Evolutionary conservation across 2,888 invertebrate species (phyloP).

Genomic region (Serripes groenlandicus): DNA sequence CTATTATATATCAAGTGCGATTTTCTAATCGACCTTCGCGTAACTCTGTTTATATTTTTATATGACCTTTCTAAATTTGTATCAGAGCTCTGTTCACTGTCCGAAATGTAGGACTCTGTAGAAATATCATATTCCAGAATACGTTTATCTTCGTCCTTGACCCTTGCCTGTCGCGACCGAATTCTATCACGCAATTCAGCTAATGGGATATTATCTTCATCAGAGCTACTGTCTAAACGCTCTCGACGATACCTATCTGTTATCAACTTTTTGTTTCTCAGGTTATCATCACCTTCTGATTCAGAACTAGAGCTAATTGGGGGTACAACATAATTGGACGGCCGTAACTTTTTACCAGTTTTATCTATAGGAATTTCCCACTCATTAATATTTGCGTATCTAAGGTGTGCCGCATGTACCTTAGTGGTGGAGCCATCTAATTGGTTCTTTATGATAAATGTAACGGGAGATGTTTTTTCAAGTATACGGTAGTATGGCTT

Average conservation of each 20-base stretch:
- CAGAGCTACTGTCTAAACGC: background rate
- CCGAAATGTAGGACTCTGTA: too few species aligned
- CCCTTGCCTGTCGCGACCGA: too few species aligned
- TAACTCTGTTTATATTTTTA: too few species aligned
- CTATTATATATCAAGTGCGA: too few species aligned
- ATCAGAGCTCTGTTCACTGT: too few species aligned
- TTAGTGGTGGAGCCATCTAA: constrained; percentile 24
- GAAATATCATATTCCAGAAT: too few species aligned
- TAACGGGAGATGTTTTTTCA: constrained; percentile 44
- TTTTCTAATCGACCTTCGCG: too few species aligned
- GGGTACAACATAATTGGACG: constrained; percentile 5
- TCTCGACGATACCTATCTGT: background rate
- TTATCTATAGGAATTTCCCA: constrained; percentile 34
- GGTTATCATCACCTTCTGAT: background rate
- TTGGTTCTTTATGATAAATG: constrained; percentile 45
- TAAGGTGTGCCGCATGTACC: constrained; percentile 42
- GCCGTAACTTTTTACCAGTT: background rate
- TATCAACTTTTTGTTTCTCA: background rate
- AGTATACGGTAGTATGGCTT: constrained; percentile 55
- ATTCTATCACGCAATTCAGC: background rate
- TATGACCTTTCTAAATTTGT: too few species aligned
- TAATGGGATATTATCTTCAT: constrained; percentile 4
- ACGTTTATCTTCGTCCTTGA: too few species aligned
- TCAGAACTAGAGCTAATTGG: background rate
- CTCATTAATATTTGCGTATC: constrained; percentile 32